phyloP scores from a whole-genome alignment of 2,113 vertebrate genomes.

The Tautogolabrus adspersus region DNA sequence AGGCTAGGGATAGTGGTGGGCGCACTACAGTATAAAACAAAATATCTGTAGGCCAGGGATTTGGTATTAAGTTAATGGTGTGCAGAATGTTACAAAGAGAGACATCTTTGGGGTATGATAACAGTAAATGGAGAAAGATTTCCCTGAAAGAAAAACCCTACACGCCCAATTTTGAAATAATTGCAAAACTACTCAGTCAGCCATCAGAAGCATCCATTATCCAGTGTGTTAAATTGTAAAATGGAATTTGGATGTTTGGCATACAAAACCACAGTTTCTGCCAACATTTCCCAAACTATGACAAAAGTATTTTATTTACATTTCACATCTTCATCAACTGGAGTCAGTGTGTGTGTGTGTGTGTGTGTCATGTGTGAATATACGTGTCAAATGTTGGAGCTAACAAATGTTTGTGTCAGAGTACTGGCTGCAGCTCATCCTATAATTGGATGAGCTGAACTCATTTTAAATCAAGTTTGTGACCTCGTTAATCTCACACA shows the following conservation, averaged over 20 bases:
- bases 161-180: slow-evolving; percentile 40
- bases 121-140: slow-evolving; percentile 33
- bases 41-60: slow-evolving; percentile 61
- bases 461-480: slow-evolving; percentile 39
- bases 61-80: slow-evolving; percentile 42
- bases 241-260: background rate
- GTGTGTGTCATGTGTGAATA: too few species aligned
- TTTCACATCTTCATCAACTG: background rate
- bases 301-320: slow-evolving; percentile 9
- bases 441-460: slow-evolving; percentile 41
- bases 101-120: slow-evolving; percentile 55
- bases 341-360: background rate
- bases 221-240: slow-evolving; percentile 21
- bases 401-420: background rate
- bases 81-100: slow-evolving; percentile 43
- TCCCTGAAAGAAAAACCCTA: slow-evolving; percentile 32
- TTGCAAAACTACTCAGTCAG: slow-evolving; percentile 43
- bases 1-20: slow-evolving; percentile 19
- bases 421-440: background rate
- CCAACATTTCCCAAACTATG: slow-evolving; percentile 37
- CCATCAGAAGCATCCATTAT: slow-evolving; percentile 30
- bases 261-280: slow-evolving; percentile 17
- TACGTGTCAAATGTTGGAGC: slow-evolving; percentile 10
- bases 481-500: slow-evolving; percentile 37
- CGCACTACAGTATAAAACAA: slow-evolving; percentile 32